Evolutionary conservation across 2,113 vertebrate genomes (phyloP), one percentile per base, ranked within the genome.

Genomic region (Rhizomys pruinosus): DNA sequence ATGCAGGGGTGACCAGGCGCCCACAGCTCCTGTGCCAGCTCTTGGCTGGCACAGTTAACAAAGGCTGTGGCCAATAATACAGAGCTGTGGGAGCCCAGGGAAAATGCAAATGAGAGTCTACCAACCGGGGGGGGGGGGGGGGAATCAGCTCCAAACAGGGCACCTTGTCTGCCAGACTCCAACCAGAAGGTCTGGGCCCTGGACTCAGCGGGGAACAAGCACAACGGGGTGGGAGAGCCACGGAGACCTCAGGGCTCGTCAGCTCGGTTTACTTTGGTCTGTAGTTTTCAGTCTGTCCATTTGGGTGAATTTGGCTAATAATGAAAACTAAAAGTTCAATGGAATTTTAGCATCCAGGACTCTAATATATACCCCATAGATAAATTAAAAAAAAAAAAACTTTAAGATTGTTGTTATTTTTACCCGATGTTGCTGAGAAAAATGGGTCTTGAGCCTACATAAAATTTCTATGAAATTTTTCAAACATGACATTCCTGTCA

Each of bases 21-120:
- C 42, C 27, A 77, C 63, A 0, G 81, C 47, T 93, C 96, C 0
- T 0, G 34, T 11, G 91, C 87, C 32, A 81, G 84, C 90, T 93
- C 95, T 96, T 71, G 0, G 0, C 88, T 55, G 88, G 91, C 63
- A 76, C 59, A 19, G 19, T 90, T 92, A 96, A 95, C 76, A 87
- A 92, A 92, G 73, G 42, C 74, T 34, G 94, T 91, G 90, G 95
- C 91, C 96, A 90, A 82, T 93, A 93, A n/a, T 94, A 84, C 96
- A 22, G 0, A 88, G n/a, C 94, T 94, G 90, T 57, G 92, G 87
- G 59, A 96, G 73, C 79, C 74, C 78, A 77, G 47, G 69, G 44
- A 92, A 77, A 87, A 61, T 87, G 96, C 97, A 95, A 95, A 94
- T 95, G 95, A 94, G 96, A 92, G 81, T 91, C 96, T 97, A 96